Base-by-base conservation (phyloP, 30 jellyfish, hydroid and myxozoan species). In the Aurelia aurita region DNA sequence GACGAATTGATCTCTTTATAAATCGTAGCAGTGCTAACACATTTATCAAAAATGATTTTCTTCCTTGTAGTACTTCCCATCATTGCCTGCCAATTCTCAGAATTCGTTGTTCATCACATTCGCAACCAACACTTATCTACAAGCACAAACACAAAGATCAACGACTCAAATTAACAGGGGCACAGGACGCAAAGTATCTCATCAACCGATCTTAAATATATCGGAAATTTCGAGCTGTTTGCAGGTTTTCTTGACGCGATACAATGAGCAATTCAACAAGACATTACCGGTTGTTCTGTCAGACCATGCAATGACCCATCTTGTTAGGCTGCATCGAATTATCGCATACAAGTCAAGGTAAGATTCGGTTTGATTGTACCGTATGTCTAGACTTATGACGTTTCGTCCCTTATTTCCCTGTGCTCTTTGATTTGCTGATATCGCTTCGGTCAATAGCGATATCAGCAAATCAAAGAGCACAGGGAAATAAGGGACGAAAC, bases 41-140 rank as follows among this genome's bases (percentile, higher is more conserved):
- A 4, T 39, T 39, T 39, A 39, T 39, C 51, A 5, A 15, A 5
- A 39, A 39, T 15, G 7, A 39, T 39, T 39, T 8, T 6, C 51
- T 39, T 39, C 51, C 51, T 39, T 39, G 51, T 69, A 85, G 95
- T 64, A 45, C 66, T 85, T 85, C 54, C 80, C 88, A 32, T 85
- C 95, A 65, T 28, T 85, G 59, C 88, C 95, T 19, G 95, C 95
- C 26, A 85, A 85, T 54, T 21, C 95, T n/a, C 84, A 58, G 79
- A 60, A 49, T 35, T 39, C 93, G 1, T 21, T 80, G 22, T 89
- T 80, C 87, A 61, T 88, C 7, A 89, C 97, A 27, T 89, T 89
- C 59, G 90, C 90, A 9, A 43, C 72, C 11, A 85, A 73, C 51
- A 39, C 74, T 5, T 93, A 89, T 53, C 58, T 89, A 54, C 90